Evolutionary conservation across 2,113 vertebrate species (phyloP), one percentile per base, ranked within the genome.

Genomic region (Mionectes macconnelli): DNA sequence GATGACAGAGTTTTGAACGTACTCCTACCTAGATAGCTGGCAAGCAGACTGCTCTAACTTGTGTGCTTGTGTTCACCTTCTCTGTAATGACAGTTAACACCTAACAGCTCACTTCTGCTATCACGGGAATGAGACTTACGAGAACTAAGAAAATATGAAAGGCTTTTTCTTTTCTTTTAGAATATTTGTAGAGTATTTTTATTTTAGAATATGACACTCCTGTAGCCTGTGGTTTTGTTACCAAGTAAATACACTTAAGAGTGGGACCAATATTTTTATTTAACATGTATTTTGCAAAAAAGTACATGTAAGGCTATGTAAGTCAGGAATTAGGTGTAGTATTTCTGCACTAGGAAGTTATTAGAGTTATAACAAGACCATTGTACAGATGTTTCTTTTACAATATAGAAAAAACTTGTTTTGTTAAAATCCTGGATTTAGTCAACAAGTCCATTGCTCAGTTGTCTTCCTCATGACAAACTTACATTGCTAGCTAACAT

Each of bases 121-220:
- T 93, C 55, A 68, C 12, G 22, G 60, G 52, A 49, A 78, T 86
- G 64, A 89, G 60, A 81, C 76, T 47, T 66, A 9, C 17, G 33
- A 69, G 24, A 91, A n/a, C 44, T 74, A 78, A 83, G 59, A 73
- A 87, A 70, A 87, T 16, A n/a, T 9, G 28, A 23, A 84, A 87
- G 72, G 47, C 3, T 16, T 47, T 40, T 73, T 64, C 42, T 64
- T 80, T 60, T 12, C 20, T 49, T 69, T 64, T 23, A 56, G 1
- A 70, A 8, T 92, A 24, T 94, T 95, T 94, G 90, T 90, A 62
- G 2, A 60, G 8, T 91, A 18, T 94, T 94, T 97, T 86, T 82
- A 55, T 91, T 95, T 91, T 89, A 64, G 77, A 92, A 67, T 72
- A 66, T 93, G 42, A 55, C 27, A 84, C 16, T 76, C 69, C 35